phyloP scores from a whole-genome alignment of 2,888 invertebrate species.

The Mechanitis messenoides region DNA sequence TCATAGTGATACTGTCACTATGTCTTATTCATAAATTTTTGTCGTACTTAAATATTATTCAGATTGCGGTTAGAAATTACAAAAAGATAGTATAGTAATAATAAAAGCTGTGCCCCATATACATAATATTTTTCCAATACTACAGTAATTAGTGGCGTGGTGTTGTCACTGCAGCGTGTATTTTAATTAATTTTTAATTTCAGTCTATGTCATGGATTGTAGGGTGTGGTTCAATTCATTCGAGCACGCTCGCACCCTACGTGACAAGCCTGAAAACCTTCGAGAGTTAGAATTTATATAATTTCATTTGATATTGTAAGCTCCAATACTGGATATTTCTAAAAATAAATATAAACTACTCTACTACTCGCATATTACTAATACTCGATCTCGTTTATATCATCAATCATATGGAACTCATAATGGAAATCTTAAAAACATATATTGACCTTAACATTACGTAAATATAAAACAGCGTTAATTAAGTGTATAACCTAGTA shows the following conservation, averaged over 20 bases:
- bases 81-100: neutral
- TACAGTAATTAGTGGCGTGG: constrained; percentile 14
- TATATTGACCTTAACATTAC: too few species aligned
- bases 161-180: constrained; percentile 19
- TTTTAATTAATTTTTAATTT: constrained; percentile 33
- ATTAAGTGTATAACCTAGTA: too few species aligned
- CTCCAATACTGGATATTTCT: too few species aligned
- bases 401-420: too few species aligned
- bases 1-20: neutral
- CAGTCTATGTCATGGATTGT: constrained; percentile 25
- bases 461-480: too few species aligned
- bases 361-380: too few species aligned
- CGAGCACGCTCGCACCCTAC: constrained; percentile 47
- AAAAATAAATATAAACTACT: too few species aligned
- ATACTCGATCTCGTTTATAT: too few species aligned
- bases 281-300: constrained; percentile 32
- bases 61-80: constrained; percentile 1
- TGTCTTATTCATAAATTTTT: neutral
- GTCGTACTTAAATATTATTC: constrained; percentile 5
- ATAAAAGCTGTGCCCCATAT: constrained; percentile 17
- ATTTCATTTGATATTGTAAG: too few species aligned
- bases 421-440: too few species aligned
- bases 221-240: constrained; percentile 49
- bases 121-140: neutral
- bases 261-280: constrained; percentile 49